Evolutionary conservation across 2,113 vertebrate genomes (phyloP).

Genomic region (Gavia stellata): DNA sequence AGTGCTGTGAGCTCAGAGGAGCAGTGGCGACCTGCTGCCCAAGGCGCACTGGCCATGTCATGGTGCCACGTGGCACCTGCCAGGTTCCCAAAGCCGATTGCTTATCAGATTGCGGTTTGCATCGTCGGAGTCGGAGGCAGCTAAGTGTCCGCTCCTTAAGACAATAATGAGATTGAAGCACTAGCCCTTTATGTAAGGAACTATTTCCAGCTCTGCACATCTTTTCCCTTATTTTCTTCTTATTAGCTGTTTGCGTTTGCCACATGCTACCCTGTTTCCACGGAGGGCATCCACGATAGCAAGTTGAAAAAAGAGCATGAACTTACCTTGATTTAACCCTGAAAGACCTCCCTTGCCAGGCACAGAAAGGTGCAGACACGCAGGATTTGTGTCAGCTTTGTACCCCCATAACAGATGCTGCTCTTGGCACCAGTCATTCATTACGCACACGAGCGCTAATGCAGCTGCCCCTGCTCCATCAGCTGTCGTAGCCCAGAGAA

Average conservation of each 20-base stretch:
- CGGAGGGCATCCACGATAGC: not conserved
- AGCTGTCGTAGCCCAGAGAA: not conserved
- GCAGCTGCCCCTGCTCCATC: not conserved
- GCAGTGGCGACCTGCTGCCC: not conserved
- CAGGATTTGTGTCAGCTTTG: not conserved
- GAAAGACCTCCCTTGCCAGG: not conserved
- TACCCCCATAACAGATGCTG: not conserved
- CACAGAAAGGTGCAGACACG: not conserved
- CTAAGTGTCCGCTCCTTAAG: constrained; percentile 28
- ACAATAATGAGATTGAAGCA: constrained; percentile 62
- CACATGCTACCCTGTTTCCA: not conserved
- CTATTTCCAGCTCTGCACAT: constrained; percentile 19
- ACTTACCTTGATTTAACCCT: not conserved
- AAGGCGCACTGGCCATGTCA: not conserved
- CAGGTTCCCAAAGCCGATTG: constrained; percentile 29
- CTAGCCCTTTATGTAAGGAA: constrained; percentile 44
- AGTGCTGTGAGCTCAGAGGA: fast-evolving
- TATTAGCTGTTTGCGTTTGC: not conserved
- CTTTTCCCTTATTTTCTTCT: not conserved
- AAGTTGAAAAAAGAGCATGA: not conserved
- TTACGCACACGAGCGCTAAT: not conserved
- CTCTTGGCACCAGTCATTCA: not conserved
- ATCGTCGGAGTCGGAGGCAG: not conserved
- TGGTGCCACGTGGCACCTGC: not conserved
- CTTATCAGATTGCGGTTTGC: not conserved